Evolutionary conservation across 2,888 invertebrate species (phyloP).

Genomic region (Apeira syringaria): DNA sequence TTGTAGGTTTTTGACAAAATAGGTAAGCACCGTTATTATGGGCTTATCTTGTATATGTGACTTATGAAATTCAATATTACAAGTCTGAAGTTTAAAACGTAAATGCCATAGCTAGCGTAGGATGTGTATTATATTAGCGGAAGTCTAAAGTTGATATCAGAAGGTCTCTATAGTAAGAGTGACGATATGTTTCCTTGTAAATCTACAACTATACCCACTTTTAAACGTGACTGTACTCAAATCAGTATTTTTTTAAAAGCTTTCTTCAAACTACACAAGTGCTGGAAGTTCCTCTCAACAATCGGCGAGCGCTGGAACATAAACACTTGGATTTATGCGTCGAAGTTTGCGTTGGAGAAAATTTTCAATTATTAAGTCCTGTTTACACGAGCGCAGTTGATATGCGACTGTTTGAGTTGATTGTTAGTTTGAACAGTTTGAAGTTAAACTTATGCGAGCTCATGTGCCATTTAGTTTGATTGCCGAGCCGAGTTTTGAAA

Average conservation of each 20-base stretch:
- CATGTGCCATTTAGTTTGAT: neutral
- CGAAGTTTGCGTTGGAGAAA: conserved; percentile 14
- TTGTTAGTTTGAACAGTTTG: neutral
- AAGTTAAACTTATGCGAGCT: neutral
- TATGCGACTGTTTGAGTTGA: conserved; percentile 10
- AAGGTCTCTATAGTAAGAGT: too few species aligned
- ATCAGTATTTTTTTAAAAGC: conserved; percentile 4
- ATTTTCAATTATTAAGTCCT: conserved; percentile 27
- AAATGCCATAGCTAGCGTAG: too few species aligned
- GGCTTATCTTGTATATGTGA: too few species aligned
- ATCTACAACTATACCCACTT: too few species aligned
- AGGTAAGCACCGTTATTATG: too few species aligned
- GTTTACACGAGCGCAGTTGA: conserved; percentile 14
- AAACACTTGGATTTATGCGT: conserved; percentile 21
- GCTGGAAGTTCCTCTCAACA: conserved; percentile 4
- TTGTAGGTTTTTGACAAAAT: too few species aligned
- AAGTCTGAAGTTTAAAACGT: too few species aligned
- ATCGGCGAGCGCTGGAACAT: conserved; percentile 8
- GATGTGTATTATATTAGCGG: too few species aligned
- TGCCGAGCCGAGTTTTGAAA: neutral
- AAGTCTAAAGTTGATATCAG: too few species aligned
- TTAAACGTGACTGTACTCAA: neutral
- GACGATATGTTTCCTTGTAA: too few species aligned
- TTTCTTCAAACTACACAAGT: conserved; percentile 4
- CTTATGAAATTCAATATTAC: too few species aligned